Base-by-base conservation (phyloP, 2,888 invertebrate genomes). In the Andrena fulva region DNA sequence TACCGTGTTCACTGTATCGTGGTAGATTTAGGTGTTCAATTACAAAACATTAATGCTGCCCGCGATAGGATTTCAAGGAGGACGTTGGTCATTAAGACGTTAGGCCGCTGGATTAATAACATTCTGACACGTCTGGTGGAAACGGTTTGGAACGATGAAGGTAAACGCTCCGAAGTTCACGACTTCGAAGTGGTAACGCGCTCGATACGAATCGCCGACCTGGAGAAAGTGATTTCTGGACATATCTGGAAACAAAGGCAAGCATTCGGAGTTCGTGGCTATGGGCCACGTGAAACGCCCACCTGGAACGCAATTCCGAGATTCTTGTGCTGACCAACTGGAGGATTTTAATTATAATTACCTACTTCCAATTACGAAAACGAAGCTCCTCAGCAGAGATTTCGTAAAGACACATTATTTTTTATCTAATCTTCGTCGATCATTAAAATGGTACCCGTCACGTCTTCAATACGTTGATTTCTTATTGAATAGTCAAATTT, bases 161-260 rank as follows among this genome's bases (percentile, higher is more conserved):
- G 16, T 20, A 60, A 42, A 60, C 16, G 6, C 10, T 31, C 27
- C 0, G 62, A 56, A 20, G 27, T 67, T 62, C 48, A 54, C n/a
- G 56, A 54, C 27, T 66, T 69, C 35, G 27, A 33, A 16, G 33
- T 20, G 10, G 50, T 35, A 73, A 52, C 29, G 2, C 12, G 24
- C 33, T 27, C 59, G 63, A 60, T 68, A 71, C n/a, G 35, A 54
- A 77, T 70, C 60, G 8, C 8, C 4, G 10, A 2, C 16, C 20
- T 0, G 50, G 78, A 62, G 84, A 84, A 82, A 84, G 82, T 63
- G 72, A 82, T 84, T 72, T 72, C 42, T 35, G n/a, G 33, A 29
- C 24, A 56, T 29, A 8, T 7, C 16, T 33, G 8, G 8, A 20
- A 48, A 54, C 31, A 48, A 31, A 64, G 64, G 20, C 70, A 56